Evolutionary conservation across 2,113 vertebrate genomes (phyloP).

Genomic region (Delphinapterus leucas): DNA sequence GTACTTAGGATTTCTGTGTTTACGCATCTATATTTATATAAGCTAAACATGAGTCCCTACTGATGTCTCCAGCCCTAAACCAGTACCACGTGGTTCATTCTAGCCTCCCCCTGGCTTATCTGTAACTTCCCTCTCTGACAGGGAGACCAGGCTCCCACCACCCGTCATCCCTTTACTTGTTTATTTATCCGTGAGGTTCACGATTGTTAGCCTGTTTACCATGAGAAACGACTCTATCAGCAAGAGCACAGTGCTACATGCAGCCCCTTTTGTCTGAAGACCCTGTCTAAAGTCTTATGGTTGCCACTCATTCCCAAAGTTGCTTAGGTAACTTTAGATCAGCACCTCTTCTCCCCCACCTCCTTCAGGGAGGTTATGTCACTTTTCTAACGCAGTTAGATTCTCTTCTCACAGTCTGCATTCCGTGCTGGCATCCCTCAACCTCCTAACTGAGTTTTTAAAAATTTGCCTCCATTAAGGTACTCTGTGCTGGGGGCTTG

Average conservation of each 20-base stretch:
- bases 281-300: background rate
- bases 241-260: background rate
- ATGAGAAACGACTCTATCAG: background rate
- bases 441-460: background rate
- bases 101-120: background rate
- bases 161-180: background rate
- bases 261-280: background rate
- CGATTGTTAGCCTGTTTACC: too few species aligned
- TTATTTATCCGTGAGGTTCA: background rate
- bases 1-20: fast-evolving
- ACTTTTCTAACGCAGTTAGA: background rate
- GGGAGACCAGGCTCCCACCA: background rate
- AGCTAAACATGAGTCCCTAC: background rate
- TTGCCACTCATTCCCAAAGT: background rate
- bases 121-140: background rate
- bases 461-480: background rate
- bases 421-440: background rate
- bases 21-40: background rate
- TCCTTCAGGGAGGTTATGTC: background rate
- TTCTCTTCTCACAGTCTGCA: background rate
- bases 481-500: too few species aligned
- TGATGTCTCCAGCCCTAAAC: background rate
- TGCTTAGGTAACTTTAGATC: background rate
- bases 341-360: background rate
- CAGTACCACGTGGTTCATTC: fast-evolving